Evolutionary conservation across 1,140 invertebrate species (phyloP).

Genomic region (Thereuonema tuberculata): DNA sequence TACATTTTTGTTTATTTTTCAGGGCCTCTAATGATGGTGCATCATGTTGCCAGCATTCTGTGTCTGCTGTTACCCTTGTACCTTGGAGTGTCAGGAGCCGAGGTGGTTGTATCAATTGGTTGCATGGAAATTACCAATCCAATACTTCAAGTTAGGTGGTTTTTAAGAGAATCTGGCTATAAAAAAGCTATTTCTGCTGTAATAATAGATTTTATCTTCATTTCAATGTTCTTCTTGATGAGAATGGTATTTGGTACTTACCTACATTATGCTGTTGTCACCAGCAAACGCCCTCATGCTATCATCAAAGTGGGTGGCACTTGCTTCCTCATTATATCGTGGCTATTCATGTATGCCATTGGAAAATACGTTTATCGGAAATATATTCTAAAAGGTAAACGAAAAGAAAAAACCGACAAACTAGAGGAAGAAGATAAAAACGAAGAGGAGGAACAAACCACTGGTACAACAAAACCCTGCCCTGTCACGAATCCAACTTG

Average conservation of each 20-base stretch:
- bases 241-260: slow-evolving; percentile 1
- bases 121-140: slow-evolving; percentile 5
- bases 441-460: too few species aligned
- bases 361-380: not conserved
- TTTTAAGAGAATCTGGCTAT: not conserved
- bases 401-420: too few species aligned
- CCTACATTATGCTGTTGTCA: not conserved
- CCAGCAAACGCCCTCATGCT: not conserved
- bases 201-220: not conserved
- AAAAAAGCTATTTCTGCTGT: not conserved
- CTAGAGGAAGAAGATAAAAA: too few species aligned
- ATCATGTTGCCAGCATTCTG: not conserved
- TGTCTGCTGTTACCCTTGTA: not conserved
- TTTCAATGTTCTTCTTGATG: slow-evolving; percentile 1
- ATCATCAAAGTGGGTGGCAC: slow-evolving; percentile 1
- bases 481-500: too few species aligned
- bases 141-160: not conserved
- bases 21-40: not conserved
- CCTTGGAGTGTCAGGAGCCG: not conserved
- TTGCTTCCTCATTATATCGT: not conserved
- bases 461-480: too few species aligned
- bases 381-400: not conserved
- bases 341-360: not conserved
- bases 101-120: not conserved
- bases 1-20: not conserved